Evolutionary conservation across 2,113 vertebrate species (phyloP), one percentile per base, ranked within the genome.

Genomic region (Atrichornis clamosus): DNA sequence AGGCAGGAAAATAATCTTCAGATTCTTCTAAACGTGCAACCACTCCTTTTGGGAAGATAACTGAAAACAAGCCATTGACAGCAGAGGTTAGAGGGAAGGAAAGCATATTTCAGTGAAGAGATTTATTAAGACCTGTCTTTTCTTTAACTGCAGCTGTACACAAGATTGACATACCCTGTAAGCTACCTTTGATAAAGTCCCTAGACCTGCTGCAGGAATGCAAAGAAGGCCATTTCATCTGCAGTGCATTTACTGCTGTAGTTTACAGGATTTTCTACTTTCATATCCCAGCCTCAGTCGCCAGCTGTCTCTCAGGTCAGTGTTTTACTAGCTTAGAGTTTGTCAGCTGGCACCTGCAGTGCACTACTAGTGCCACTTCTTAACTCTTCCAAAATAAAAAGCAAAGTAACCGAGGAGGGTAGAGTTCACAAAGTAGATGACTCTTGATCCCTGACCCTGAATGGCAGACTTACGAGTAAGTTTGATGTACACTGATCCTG

Each of bases 81-180:
- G 63, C 75, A 93, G 78, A 96, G 89, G 89, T 84, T 91, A 94
- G 72, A 50, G 24, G 33, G 42, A 88, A 81, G 72, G 55, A 74
- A 93, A 88, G 27, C 47, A 83, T 95, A 93, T 86, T 95, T 96
- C 82, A 91, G 18, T 44, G 21, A 55, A 67, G 24, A 93, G 74
- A 95, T 95, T 96, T 95, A 95, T 96, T 88, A 76, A 80, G 62
- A 13, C 49, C 46, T 87, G 78, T 93, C 91, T 84, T 91, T 93
- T 72, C 85, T 96, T 96, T 94, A 97, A 90, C 92, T 94, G 76
- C 90, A 84, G 56, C 79, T 88, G 83, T 92, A 94, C 95, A 90
- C 55, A 94, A 92, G 84, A 94, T 86, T 94, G 88, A 95, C 90
- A 75, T 77, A 42, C 90, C 72, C 90, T 56, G 81, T 94, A 83